A percentile compares a stretch with the other conserved stretches of the same genome.
These are phyloP conservation scores for Paguma larvata DNA, from an alignment of 2,797 vertebrate genomes.

Conservation along the genomic window DNA sequence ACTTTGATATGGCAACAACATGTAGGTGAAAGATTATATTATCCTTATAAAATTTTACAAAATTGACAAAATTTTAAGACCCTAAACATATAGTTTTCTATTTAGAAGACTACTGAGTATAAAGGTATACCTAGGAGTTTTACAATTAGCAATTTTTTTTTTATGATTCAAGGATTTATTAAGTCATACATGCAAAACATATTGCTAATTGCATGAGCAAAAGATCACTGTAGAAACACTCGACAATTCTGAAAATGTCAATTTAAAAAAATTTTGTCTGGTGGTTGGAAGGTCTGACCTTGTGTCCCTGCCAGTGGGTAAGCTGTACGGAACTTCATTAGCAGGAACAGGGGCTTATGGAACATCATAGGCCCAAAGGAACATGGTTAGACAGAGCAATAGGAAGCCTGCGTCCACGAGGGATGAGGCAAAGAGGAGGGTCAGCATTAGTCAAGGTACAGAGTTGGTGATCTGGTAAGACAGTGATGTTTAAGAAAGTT, in stretches of 20 bases:
- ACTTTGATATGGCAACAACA: background rate
- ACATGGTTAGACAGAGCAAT: constrained; percentile 88
- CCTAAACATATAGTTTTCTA: background rate
- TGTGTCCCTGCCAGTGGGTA: constrained; percentile 87
- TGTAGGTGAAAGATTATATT: background rate
- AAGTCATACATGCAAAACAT: constrained; percentile 92
- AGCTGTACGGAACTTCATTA: constrained; percentile 90
- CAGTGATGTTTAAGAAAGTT: constrained; percentile 72
- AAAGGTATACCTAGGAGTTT: background rate
- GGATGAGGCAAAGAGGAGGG: constrained; percentile 77
- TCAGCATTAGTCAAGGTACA: constrained; percentile 82
- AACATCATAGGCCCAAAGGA: constrained; percentile 86
- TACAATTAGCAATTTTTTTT: background rate
- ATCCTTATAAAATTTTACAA: background rate
- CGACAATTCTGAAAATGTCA: background rate
- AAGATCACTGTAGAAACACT: background rate
- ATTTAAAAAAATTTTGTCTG: constrained; percentile 90
- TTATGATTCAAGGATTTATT: constrained; percentile 91
- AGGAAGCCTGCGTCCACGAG: constrained; percentile 81
- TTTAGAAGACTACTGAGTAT: background rate
- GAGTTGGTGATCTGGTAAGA: constrained; percentile 70
- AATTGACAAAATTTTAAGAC: background rate
- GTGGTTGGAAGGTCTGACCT: constrained; percentile 90
- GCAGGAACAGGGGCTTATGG: constrained; percentile 84
- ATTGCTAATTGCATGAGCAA: constrained; percentile 88